These are phyloP conservation scores for Myotis yumanensis DNA, from an alignment of 2,113 vertebrate species.

Conservation along the genomic window DNA sequence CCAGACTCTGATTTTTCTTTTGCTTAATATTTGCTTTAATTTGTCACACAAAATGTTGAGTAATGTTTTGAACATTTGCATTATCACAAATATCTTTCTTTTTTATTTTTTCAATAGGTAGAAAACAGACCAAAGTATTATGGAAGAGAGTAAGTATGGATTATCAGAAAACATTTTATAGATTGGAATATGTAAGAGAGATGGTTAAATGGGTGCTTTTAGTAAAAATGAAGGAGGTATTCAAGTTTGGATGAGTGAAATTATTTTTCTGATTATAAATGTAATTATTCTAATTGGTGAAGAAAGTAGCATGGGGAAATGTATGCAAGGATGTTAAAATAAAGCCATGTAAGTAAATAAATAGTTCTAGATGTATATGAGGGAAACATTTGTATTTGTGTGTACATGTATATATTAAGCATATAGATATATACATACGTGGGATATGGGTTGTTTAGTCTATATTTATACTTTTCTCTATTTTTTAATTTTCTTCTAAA, in stretches of 20 bases:
- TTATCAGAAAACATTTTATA: slow-evolving; percentile 54
- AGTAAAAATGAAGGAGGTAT: slow-evolving; percentile 33
- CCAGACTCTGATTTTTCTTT: not conserved
- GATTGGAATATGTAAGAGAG: slow-evolving; percentile 42
- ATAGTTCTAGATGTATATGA: slow-evolving; percentile 26
- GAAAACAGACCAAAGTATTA: slow-evolving; percentile 99
- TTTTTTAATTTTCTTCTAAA: slow-evolving; percentile 14
- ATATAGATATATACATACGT: not conserved
- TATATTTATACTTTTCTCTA: not conserved
- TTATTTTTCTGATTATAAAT: slow-evolving; percentile 50
- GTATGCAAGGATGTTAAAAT: not conserved
- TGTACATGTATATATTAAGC: not conserved
- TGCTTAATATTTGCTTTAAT: slow-evolving; percentile 11
- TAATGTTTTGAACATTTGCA: slow-evolving; percentile 32
- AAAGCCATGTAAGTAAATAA: slow-evolving; percentile 5
- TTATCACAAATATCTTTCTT: slow-evolving; percentile 65
- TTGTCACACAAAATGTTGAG: slow-evolving; percentile 38
- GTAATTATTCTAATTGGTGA: not conserved
- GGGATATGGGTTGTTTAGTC: not conserved
- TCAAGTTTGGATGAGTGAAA: slow-evolving; percentile 20
- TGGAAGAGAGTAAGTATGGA: slow-evolving; percentile 96
- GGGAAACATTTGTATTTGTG: not conserved
- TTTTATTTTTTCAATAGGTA: slow-evolving; percentile 86
- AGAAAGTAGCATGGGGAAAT: slow-evolving; percentile 14
- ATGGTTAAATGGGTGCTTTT: slow-evolving; percentile 38